These are phyloP conservation scores for Dascillus cervinus DNA, from an alignment of 2,888 invertebrate species.

Conservation along the genomic window DNA sequence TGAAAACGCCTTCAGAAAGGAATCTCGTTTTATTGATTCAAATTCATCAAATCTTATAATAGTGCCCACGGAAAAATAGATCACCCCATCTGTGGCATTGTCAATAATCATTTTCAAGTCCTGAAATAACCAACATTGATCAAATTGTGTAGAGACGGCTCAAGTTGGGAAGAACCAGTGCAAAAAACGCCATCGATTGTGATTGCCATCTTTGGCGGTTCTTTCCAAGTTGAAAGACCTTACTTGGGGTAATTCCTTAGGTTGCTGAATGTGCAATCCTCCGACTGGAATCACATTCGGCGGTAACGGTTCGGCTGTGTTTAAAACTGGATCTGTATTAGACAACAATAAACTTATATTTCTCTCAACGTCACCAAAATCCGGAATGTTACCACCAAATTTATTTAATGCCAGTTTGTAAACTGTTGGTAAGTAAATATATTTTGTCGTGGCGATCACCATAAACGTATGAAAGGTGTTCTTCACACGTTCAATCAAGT, in stretches of 20 bases:
- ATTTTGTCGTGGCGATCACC: no score
- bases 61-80: conserved; percentile 35
- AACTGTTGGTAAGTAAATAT: conserved; percentile 13
- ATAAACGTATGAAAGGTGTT: no score
- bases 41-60: conserved; percentile 16
- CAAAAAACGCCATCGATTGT: no score
- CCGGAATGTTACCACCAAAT: conserved; percentile 23
- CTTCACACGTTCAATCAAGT: conserved; percentile 19
- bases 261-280: conserved; percentile 30
- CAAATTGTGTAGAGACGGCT: no score
- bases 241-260: conserved; percentile 27
- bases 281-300: conserved; percentile 37
- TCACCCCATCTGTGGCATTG: conserved; percentile 28
- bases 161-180: no score
- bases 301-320: conserved; percentile 29
- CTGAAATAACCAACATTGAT: no score
- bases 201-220: no score
- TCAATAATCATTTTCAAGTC: conserved; percentile 23
- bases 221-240: no score
- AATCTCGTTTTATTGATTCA: not conserved
- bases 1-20: conserved; percentile 1
- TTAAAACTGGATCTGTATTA: conserved; percentile 28
- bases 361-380: conserved; percentile 22
- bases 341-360: conserved; percentile 27
- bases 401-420: conserved; percentile 17